Percentiles rank a stretch among this genome's conserved stretches.
These are phyloP conservation scores for Anseranas semipalmata DNA, from an alignment of 2,113 vertebrate genomes.

Conservation along the genomic window DNA sequence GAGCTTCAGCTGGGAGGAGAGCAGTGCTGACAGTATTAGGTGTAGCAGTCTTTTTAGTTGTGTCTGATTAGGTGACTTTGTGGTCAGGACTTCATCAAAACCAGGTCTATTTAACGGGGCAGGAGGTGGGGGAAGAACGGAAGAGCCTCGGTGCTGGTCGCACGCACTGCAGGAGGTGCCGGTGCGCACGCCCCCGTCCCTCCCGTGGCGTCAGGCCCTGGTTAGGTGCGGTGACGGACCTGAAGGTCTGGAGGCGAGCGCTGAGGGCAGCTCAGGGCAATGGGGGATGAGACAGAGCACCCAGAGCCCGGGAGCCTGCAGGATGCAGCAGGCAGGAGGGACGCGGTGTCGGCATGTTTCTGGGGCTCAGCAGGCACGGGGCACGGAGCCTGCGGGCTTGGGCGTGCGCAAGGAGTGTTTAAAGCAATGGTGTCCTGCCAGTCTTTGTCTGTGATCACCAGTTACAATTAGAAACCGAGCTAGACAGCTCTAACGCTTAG, in stretches of 20 bases:
- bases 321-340: background rate
- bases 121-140: background rate
- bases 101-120: background rate
- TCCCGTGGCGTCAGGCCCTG: background rate
- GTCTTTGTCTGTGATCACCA: too few relatives aligned
- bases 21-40: rapidly evolving
- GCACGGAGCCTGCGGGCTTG: background rate
- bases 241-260: background rate
- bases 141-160: too few relatives aligned
- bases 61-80: background rate
- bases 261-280: background rate
- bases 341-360: rapidly evolving
- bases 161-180: background rate
- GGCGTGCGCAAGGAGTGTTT: rapidly evolving
- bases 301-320: background rate
- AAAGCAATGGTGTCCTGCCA: rapidly evolving
- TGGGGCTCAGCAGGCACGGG: background rate
- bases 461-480: background rate
- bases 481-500: background rate
- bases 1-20: background rate
- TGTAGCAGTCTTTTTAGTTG: background rate
- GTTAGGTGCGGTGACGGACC: too few relatives aligned
- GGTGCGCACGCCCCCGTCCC: too few relatives aligned
- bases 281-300: background rate
- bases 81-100: too few relatives aligned